phyloP scores from a whole-genome alignment of 1,140 invertebrate species.

The Drosophila quadrilineata region DNA sequence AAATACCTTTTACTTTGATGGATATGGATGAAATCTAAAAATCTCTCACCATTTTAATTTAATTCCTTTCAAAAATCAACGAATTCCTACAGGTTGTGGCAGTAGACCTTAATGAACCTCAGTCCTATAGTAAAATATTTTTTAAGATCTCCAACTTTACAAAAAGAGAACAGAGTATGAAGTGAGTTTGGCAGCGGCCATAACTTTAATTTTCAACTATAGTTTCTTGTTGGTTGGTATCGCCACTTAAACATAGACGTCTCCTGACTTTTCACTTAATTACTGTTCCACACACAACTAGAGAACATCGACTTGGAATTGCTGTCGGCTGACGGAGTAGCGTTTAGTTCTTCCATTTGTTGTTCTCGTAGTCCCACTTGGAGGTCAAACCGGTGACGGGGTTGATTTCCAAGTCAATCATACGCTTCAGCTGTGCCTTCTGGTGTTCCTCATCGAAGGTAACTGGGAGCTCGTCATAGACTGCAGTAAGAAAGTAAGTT shows the following conservation, averaged over 20 bases:
- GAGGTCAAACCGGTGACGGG: slow-evolving; percentile 89
- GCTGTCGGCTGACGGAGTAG: background rate
- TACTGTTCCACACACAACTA: slow-evolving; percentile 57
- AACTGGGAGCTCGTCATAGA: slow-evolving; percentile 88
- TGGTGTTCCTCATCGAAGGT: slow-evolving; percentile 88
- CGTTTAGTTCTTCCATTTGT: slow-evolving; percentile 84
- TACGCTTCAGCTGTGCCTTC: slow-evolving; percentile 89
- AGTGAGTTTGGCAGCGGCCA: slow-evolving; percentile 55
- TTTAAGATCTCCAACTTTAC: too few relatives aligned
- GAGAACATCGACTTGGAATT: slow-evolving; percentile 62
- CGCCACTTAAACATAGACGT: slow-evolving; percentile 64
- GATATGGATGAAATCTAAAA: too few relatives aligned
- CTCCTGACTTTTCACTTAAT: slow-evolving; percentile 62
- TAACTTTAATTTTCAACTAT: slow-evolving; percentile 69
- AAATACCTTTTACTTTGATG: too few relatives aligned
- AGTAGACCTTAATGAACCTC: too few relatives aligned
- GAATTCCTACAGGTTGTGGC: too few relatives aligned
- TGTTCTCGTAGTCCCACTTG: slow-evolving; percentile 88
- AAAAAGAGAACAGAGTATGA: background rate
- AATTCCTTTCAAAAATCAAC: too few relatives aligned
- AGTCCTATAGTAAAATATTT: too few relatives aligned
- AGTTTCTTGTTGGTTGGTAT: slow-evolving; percentile 40
- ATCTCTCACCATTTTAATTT: too few relatives aligned
- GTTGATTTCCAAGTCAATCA: slow-evolving; percentile 90
- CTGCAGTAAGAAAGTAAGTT: slow-evolving; percentile 81